phyloP scores from a whole-genome alignment of 2,888 invertebrate species.

The Globia sparganii region DNA sequence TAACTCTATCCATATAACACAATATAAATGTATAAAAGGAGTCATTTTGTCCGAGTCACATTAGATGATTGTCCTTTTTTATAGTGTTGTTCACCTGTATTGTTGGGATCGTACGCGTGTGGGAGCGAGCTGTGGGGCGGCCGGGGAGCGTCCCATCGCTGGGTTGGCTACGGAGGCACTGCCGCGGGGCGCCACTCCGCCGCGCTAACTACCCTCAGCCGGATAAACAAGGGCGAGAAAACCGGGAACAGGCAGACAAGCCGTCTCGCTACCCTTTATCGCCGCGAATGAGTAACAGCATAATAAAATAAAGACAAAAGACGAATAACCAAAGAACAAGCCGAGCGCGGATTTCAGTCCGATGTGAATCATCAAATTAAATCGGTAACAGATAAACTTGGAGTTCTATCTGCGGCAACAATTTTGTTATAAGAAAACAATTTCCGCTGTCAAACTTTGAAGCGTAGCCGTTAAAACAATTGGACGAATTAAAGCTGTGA shows the following conservation, averaged over 20 bases:
- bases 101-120: slow-evolving; percentile 75
- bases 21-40: slow-evolving; percentile 89
- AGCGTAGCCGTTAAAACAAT: slow-evolving; percentile 28
- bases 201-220: slow-evolving; percentile 84
- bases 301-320: slow-evolving; percentile 88
- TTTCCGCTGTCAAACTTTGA: slow-evolving; percentile 61
- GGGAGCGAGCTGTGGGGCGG: slow-evolving; percentile 72
- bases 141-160: slow-evolving; percentile 85
- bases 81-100: slow-evolving; percentile 81
- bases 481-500: slow-evolving; percentile 29
- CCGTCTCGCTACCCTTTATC: slow-evolving; percentile 88
- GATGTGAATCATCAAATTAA: slow-evolving; percentile 72
- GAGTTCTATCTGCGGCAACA: slow-evolving; percentile 63
- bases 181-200: slow-evolving; percentile 84
- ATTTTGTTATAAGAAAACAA: slow-evolving; percentile 68
- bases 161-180: slow-evolving; percentile 81
- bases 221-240: slow-evolving; percentile 89
- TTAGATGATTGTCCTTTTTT: slow-evolving; percentile 72
- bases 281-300: slow-evolving; percentile 81
- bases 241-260: slow-evolving; percentile 89
- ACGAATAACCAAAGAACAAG: slow-evolving; percentile 79
- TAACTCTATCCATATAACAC: slow-evolving; percentile 87
- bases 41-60: slow-evolving; percentile 85
- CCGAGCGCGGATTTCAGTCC: slow-evolving; percentile 67
- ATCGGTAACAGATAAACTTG: slow-evolving; percentile 69